Evolutionary conservation across 2,113 vertebrate genomes (phyloP).

Genomic region (Marcusenius ussheri): DNA sequence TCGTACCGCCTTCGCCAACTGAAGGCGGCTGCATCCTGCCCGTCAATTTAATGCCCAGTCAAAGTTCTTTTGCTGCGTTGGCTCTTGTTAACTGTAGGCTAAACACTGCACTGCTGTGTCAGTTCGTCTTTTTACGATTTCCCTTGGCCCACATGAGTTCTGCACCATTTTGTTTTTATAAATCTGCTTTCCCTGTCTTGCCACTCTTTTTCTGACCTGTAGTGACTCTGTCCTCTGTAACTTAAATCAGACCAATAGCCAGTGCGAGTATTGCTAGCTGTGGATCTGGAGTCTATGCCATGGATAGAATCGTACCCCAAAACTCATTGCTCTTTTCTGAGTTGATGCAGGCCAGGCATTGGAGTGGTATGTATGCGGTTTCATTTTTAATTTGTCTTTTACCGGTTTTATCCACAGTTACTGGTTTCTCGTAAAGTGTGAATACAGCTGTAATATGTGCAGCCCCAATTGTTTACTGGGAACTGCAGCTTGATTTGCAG

Average conservation of each 20-base stretch:
- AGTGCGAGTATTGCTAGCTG: not conserved
- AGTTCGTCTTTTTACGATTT: not conserved
- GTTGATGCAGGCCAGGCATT: not conserved
- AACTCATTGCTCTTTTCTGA: not conserved
- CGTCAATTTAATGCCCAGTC: not conserved
- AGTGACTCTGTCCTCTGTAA: not conserved
- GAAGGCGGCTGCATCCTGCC: conserved; percentile 18
- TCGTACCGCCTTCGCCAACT: conserved; percentile 61
- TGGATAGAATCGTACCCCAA: not conserved
- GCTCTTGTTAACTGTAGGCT: not conserved
- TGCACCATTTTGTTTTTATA: not conserved
- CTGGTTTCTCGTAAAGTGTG: not conserved
- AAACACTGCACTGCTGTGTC: not conserved
- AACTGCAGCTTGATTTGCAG: not conserved
- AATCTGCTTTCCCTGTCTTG: not conserved
- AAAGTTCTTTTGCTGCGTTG: not conserved
- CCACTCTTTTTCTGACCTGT: not conserved
- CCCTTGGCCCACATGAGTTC: not conserved
- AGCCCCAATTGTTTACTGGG: not conserved
- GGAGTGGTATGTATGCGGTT: not conserved
- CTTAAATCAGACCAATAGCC: not conserved
- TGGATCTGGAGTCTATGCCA: not conserved
- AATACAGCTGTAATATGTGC: not conserved
- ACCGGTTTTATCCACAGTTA: not conserved
- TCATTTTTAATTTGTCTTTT: not conserved